These are phyloP conservation scores for Proteles cristata DNA, from an alignment of 2,113 vertebrate genomes.

Conservation along the genomic window DNA sequence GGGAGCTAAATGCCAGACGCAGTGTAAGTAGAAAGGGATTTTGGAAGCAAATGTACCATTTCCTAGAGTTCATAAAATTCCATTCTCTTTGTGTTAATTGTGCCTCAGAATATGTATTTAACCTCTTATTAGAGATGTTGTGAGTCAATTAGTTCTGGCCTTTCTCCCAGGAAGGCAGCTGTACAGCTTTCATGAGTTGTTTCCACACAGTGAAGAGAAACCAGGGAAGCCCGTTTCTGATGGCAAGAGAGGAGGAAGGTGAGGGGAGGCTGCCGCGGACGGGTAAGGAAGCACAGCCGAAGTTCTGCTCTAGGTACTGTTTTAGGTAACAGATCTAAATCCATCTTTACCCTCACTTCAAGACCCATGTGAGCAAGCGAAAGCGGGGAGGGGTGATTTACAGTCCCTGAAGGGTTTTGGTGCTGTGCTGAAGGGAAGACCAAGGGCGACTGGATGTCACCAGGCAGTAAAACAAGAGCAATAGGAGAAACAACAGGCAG, in stretches of 20 bases:
- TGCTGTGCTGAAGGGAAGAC: not conserved
- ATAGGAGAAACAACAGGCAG: not conserved
- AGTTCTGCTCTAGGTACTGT: not conserved
- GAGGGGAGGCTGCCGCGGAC: not conserved
- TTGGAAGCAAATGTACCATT: not conserved
- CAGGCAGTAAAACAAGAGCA: not conserved
- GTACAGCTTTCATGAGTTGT: not conserved
- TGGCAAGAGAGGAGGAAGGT: not conserved
- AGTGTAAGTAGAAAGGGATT: not conserved
- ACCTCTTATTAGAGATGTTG: constrained; percentile 43
- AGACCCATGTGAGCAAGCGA: not conserved
- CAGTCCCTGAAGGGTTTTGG: not conserved
- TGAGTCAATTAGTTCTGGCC: constrained; percentile 66
- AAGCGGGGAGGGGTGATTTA: not conserved
- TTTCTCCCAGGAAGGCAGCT: constrained; percentile 62
- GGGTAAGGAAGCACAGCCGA: rapidly evolving
- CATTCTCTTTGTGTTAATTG: not conserved
- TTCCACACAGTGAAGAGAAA: not conserved
- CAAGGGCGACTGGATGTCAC: not conserved
- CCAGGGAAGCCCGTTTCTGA: not conserved
- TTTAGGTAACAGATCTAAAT: not conserved
- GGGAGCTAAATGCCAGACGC: not conserved
- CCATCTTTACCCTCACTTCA: not conserved
- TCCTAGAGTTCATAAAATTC: constrained; percentile 33
- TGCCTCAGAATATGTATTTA: constrained; percentile 6